Percentiles rank a stretch among this genome's conserved stretches.
These are phyloP conservation scores for Drosophila pseudotakahashii DNA, from an alignment of 2,888 invertebrate species.

Conservation along the genomic window DNA sequence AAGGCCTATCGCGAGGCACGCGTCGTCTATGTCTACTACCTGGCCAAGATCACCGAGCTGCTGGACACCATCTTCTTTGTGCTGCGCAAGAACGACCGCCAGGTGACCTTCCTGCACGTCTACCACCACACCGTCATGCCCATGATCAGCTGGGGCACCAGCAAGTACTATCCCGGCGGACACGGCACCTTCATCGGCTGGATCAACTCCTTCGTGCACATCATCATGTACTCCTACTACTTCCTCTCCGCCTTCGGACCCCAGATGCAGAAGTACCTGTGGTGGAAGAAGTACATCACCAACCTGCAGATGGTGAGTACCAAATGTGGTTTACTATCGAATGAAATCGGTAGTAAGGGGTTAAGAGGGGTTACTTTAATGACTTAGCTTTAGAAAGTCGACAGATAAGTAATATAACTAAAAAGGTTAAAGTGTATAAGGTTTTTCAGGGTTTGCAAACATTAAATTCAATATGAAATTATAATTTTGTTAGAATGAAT, in stretches of 20 bases:
- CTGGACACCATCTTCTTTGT: conserved; percentile 97
- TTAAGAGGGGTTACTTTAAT: background rate
- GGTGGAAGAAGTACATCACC: conserved; percentile 98
- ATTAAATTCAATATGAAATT: too few species aligned
- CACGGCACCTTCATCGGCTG: conserved; percentile 94
- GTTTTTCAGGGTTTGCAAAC: too few species aligned
- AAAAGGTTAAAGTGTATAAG: too few species aligned
- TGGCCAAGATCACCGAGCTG: conserved; percentile 95
- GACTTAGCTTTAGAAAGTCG: too few species aligned
- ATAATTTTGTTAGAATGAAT: too few species aligned
- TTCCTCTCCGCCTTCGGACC: conserved; percentile 95
- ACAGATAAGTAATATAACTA: too few species aligned
- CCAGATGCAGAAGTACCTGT: conserved; percentile 92
- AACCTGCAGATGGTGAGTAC: conserved; percentile 92
- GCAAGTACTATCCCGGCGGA: conserved; percentile 94
- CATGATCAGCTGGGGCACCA: conserved; percentile 95
- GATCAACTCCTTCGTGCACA: conserved; percentile 97
- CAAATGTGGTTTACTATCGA: background rate
- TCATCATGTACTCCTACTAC: conserved; percentile 97
- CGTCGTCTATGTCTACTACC: conserved; percentile 93
- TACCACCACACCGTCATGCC: conserved; percentile 98
- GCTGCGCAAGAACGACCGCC: conserved; percentile 94
- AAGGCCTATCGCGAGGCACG: conserved; percentile 90
- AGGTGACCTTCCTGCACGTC: conserved; percentile 95
- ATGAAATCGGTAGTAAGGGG: background rate